Conservation (phyloP, 1,140 invertebrate genomes). For the Ruditapes philippinarum region DNA sequence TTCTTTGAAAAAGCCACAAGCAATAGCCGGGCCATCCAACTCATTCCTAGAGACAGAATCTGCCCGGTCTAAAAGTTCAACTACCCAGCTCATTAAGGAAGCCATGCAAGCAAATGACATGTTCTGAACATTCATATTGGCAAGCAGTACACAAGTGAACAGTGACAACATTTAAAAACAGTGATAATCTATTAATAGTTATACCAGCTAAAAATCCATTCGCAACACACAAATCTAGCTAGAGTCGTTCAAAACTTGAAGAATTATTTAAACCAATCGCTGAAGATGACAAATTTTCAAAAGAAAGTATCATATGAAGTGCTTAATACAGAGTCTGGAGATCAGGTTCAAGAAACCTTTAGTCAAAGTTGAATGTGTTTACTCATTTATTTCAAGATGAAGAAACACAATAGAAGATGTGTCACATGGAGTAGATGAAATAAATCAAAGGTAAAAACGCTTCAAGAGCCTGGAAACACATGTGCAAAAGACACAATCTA, state of each 20-base stretch:
- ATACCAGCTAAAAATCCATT: slow-evolving; percentile 50
- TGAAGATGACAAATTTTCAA: background rate
- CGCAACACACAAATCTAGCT: background rate
- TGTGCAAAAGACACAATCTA: too few species aligned
- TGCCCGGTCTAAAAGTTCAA: background rate
- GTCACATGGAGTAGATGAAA: too few species aligned
- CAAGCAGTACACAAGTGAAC: background rate
- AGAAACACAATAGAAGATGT: slow-evolving; percentile 4
- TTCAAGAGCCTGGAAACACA: too few species aligned
- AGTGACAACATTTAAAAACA: slow-evolving; percentile 7
- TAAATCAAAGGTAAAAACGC: too few species aligned
- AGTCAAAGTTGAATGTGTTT: slow-evolving; percentile 50
- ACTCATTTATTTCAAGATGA: slow-evolving; percentile 62
- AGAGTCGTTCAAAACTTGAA: slow-evolving; percentile 5
- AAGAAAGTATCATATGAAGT: slow-evolving; percentile 26
- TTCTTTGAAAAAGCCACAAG: background rate
- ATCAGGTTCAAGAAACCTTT: slow-evolving; percentile 1
- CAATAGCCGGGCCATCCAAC: background rate
- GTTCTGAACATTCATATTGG: background rate
- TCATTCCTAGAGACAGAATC: background rate
- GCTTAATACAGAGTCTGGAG: background rate
- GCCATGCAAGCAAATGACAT: background rate
- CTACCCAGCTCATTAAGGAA: background rate
- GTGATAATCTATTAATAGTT: slow-evolving; percentile 37
- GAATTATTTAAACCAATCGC: slow-evolving; percentile 32